Evolutionary conservation across 35 echinoderm and acorn worm genomes (phyloP), one percentile per base, ranked within the genome.

Genomic region (Antedon bifida): DNA sequence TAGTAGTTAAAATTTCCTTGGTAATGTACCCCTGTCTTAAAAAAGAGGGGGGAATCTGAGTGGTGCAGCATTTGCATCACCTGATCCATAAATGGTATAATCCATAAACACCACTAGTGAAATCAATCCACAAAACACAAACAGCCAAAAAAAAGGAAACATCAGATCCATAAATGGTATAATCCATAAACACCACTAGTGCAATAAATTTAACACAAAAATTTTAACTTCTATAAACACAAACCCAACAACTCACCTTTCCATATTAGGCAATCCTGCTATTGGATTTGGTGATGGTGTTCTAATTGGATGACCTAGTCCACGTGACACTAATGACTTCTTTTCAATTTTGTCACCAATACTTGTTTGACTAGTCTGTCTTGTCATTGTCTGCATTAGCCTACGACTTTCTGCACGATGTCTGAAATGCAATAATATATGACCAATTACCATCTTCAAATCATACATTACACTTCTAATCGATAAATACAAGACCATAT

Each of bases 391-490:
- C 21, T 86, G 83, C 12, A 96, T 83, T 79, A 91, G 76, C 12
- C 81, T 77, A 17, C 93, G 85, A 81, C 93, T 96, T 31, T 87
- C 88, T 32, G 89, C 75, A 31, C 93, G 83, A 83, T 86, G 89
- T 81, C 93, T 96, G 51, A 38, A 88, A 13, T 96, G 51, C 32
- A 88, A 13, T 64, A 55, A 39, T 17, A 26, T 83, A 23, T 17
- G 74, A 33, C 31, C 30, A 31, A 31, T n/a, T 10, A 74, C 13
- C 64, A 33, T 28, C 28, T 74, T 33, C 29, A 31, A 73, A 33
- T 56, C 11, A 81, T 35, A 39, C 14, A 35, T 81, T 17, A 81
- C 36, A 29, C 12, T 23, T 12, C 79, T 29, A 35, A 35, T 29
- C 32, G 36, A 19, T 16, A 39, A 36, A 29, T 29, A 35, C 28